Evolutionary conservation across 2,888 invertebrate species (phyloP), one percentile per base, ranked within the genome.

Genomic region (Drosophila bunnanda): DNA sequence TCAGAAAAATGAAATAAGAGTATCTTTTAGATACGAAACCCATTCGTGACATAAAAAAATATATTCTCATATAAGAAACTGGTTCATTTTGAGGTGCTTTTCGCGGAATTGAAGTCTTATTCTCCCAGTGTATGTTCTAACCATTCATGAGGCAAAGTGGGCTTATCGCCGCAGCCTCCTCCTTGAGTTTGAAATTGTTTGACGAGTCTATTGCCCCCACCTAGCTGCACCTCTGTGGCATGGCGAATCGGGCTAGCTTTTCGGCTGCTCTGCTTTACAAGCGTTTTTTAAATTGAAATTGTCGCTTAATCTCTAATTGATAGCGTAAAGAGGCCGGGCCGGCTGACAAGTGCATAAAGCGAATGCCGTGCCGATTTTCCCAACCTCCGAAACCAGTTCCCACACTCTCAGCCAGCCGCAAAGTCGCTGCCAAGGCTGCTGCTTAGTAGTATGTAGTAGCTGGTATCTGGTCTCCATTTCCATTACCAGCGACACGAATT

Each of bases 241-340:
- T 15, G 59, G 39, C 20, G 20, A 44, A 75, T 44, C 72, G 41
- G 22, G 72, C 71, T 65, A 46, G 65, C 50, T 65, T 65, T 70
- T 48, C 55, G 78, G 62, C 10, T 60, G 79, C 48, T 70, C 62
- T 82, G 62, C 41, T 54, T 61, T 60, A 48, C 67, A 69, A 67
- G 67, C 44, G 53, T 57, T 70, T 78, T 77, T 77, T 58, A 80
- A 73, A 75, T 88, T 88, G 62, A 82, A 82, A 77, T 75, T 86
- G 82, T 80, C 87, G 87, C 65, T 88, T 88, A 76, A 86, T 76
- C 87, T 88, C 65, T 73, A 80, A 80, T 80, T 71, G 87, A 80
- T 73, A 67, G 83, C 61, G 43, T 22, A 17, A 57, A 38, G 41
- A 72, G 59, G 56, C 60, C 72, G 74, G 72, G 66, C 53, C 68